phyloP scores from a whole-genome alignment of 1,140 invertebrate genomes.

The Nylanderia fulva region DNA sequence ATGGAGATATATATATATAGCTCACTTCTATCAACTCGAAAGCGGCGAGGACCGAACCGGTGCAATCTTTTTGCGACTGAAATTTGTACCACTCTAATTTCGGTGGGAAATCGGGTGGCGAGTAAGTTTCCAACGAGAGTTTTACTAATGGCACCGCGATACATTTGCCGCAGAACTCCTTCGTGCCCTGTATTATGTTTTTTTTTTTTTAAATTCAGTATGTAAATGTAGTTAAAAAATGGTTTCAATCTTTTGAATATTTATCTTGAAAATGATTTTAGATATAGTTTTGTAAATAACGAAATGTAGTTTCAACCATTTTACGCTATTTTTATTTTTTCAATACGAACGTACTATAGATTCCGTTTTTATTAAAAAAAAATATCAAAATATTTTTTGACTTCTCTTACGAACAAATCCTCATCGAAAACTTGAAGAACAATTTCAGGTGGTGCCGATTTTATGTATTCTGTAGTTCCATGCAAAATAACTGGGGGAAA shows the following conservation, averaged over 20 bases:
- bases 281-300: not conserved
- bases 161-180: slow-evolving; percentile 87
- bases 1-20: slow-evolving; percentile 23
- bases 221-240: slow-evolving; percentile 48
- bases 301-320: not conserved
- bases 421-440: slow-evolving; percentile 83
- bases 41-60: slow-evolving; percentile 87
- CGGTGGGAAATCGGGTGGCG: slow-evolving; percentile 85
- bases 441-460: slow-evolving; percentile 84
- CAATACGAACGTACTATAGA: not conserved
- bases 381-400: not conserved
- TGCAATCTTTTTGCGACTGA: slow-evolving; percentile 81
- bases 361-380: not conserved
- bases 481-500: slow-evolving; percentile 85
- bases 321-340: not conserved
- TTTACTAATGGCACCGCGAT: slow-evolving; percentile 85
- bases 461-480: slow-evolving; percentile 84
- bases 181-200: slow-evolving; percentile 80
- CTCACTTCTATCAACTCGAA: slow-evolving; percentile 87
- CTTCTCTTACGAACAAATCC: slow-evolving; percentile 78
- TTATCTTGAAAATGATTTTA: not conserved
- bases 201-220: too few species aligned
- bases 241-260: not conserved
- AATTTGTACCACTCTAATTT: slow-evolving; percentile 87
- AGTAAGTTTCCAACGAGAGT: slow-evolving; percentile 83